A percentile compares a stretch with the other conserved stretches of the same genome.
Evolutionary conservation across 2,113 vertebrate species (phyloP).

Genomic region (Corythornis madagascariensis): DNA sequence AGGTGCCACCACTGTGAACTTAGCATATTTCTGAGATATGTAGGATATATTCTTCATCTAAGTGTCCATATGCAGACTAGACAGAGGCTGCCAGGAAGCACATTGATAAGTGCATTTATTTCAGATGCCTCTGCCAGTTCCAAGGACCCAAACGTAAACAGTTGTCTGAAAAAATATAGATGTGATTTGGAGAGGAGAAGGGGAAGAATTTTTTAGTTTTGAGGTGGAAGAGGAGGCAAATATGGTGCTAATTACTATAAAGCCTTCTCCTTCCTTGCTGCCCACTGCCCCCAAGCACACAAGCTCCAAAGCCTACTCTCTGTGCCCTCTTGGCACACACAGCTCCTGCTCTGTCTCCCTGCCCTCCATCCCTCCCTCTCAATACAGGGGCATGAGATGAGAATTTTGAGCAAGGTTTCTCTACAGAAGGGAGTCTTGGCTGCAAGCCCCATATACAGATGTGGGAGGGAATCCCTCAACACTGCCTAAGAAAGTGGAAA

Average conservation of each 20-base stretch:
- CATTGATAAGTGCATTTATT: constrained; percentile 36
- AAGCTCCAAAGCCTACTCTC: background rate
- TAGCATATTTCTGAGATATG: constrained; percentile 22
- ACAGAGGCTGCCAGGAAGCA: constrained; percentile 37
- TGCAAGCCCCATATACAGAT: constrained; percentile 5
- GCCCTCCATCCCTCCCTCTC: background rate
- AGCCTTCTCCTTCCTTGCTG: background rate
- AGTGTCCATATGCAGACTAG: constrained; percentile 40
- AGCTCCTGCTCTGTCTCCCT: background rate
- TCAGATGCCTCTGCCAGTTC: constrained; percentile 48
- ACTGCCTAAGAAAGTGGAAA: background rate
- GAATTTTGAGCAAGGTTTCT: constrained; percentile 32
- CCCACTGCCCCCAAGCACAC: background rate
- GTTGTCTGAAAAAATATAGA: background rate
- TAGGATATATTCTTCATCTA: constrained; percentile 17
- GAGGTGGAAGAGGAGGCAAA: constrained; percentile 28
- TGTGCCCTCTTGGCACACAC: background rate
- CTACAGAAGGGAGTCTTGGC: constrained; percentile 24
- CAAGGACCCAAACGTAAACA: constrained; percentile 30
- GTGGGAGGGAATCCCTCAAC: background rate
- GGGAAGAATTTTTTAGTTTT: background rate
- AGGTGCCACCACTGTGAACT: constrained; percentile 37
- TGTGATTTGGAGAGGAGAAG: background rate
- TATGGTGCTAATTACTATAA: constrained; percentile 18
- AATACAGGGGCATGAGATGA: constrained; percentile 40